Conservation (phyloP, 2,888 invertebrate species). For the Drosophila greeni region DNA sequence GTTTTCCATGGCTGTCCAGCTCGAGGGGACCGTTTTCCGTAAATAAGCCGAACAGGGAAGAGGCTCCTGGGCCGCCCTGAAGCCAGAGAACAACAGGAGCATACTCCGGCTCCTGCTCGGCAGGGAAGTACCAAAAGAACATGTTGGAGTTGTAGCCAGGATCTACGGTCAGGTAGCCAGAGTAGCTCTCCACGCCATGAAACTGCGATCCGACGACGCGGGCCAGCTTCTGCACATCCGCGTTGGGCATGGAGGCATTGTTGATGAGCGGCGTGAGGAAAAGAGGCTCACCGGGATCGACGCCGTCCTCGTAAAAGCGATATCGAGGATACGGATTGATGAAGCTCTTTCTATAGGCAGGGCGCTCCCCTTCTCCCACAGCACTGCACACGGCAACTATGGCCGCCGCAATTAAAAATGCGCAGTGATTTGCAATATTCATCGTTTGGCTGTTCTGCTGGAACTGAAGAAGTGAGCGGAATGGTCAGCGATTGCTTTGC, state of each 20-base stretch:
- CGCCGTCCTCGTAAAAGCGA: slow-evolving; percentile 66
- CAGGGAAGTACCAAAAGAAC: slow-evolving; percentile 96
- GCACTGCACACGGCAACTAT: slow-evolving; percentile 11
- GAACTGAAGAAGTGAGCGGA: slow-evolving; percentile 13
- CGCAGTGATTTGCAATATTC: slow-evolving; percentile 65
- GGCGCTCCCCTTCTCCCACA: slow-evolving; percentile 17
- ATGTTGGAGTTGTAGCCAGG: slow-evolving; percentile 87
- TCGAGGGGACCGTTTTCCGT: slow-evolving; percentile 90
- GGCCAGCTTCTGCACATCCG: slow-evolving; percentile 77
- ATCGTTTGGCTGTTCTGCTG: slow-evolving; percentile 42
- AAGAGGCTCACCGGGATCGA: slow-evolving; percentile 79
- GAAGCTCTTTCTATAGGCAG: slow-evolving; percentile 68
- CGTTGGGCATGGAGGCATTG: slow-evolving; percentile 76
- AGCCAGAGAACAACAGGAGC: slow-evolving; percentile 90
- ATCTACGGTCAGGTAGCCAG: slow-evolving; percentile 89
- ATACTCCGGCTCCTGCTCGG: slow-evolving; percentile 79
- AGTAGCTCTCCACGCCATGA: slow-evolving; percentile 80
- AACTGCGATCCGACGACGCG: slow-evolving; percentile 73
- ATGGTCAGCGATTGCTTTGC: slow-evolving; percentile 1
- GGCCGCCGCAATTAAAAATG: slow-evolving; percentile 40
- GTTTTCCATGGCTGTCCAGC: slow-evolving; percentile 79
- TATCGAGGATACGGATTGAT: slow-evolving; percentile 78
- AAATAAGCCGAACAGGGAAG: slow-evolving; percentile 89
- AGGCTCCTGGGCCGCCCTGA: slow-evolving; percentile 91
- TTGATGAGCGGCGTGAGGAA: slow-evolving; percentile 75